A percentile compares a stretch with the other conserved stretches of the same genome.
Evolutionary conservation across 2,113 vertebrate genomes (phyloP).

Genomic region (Petrocephalus microphthalmus): DNA sequence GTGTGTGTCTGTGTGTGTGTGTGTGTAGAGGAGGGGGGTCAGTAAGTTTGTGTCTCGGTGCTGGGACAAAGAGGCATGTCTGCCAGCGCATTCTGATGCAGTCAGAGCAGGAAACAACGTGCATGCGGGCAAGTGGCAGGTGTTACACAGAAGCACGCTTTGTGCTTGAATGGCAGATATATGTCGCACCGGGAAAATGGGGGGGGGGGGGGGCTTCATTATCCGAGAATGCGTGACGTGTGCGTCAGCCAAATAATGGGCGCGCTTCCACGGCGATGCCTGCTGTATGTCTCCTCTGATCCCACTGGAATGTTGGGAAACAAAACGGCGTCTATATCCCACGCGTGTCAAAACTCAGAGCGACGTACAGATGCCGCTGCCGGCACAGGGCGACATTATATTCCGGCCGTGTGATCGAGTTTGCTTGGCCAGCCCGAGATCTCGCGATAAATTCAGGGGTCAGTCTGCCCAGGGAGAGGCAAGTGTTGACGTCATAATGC

Average conservation of each 20-base stretch:
- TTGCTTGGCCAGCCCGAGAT: background rate
- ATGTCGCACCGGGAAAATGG: conserved; percentile 72
- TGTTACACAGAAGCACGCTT: conserved; percentile 72
- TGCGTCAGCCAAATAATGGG: conserved; percentile 41
- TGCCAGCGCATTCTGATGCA: conserved; percentile 71
- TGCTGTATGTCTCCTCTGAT: conserved; percentile 29
- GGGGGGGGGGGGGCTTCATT: conserved; percentile 64
- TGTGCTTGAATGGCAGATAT: conserved; percentile 59
- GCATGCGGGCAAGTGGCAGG: conserved; percentile 70
- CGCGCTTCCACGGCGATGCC: background rate
- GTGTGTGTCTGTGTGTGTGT: background rate
- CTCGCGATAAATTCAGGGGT: background rate
- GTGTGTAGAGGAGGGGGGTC: background rate
- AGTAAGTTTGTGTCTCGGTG: conserved; percentile 33
- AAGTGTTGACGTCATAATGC: conserved; percentile 20
- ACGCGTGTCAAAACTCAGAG: background rate
- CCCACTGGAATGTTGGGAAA: conserved; percentile 27
- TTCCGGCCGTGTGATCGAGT: background rate
- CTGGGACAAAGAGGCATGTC: conserved; percentile 55
- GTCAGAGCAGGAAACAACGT: conserved; percentile 70
- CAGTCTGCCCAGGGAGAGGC: background rate
- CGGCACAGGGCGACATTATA: background rate
- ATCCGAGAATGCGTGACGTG: conserved; percentile 63
- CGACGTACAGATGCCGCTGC: background rate
- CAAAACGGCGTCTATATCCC: conserved; percentile 24